Evolutionary conservation across 2,888 invertebrate species (phyloP), one percentile per base, ranked within the genome.

Genomic region (Rhopalosiphum nymphaeae): DNA sequence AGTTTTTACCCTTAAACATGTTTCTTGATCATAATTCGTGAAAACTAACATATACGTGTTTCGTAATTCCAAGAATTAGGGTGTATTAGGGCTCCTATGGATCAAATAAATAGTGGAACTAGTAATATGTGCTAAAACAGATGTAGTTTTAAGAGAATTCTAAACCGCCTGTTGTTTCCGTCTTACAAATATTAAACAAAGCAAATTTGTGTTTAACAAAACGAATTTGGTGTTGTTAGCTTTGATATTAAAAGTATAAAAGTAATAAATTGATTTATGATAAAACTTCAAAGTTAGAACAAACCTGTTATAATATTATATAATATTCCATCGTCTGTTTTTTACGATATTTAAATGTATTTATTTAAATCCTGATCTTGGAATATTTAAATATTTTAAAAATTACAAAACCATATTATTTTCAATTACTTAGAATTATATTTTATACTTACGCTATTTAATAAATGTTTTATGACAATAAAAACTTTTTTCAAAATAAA

Each of bases 81-180:
- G 86, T 91, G 42, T 86, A 13, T n/a, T 46, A 89, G 10, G 36
- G 61, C 29, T 67, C n/a, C n/a, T 42, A 61, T 67, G 29, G 29
- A n/a, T 36, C n/a, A 36, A 36, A 29, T 67, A 42, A 42, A n/a
- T 21, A 21, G 25, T 78, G 56, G 21, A 13, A 84, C n/a, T 36
- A 61, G 87, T 26, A 61, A 91, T 61, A 94, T 26, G 61, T 94
- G 67, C 85, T 29, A 61, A 94, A 91, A 86, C 86, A 94, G 46
- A 46, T 93, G 84, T 57, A 78, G n/a, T 56, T 44, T 88, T 44
- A 88, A 87, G 21, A 53, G 53, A 5, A 5, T 16, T 53, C 4
- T 21, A 53, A 21, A 53, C 21, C 21, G 53, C 21, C 53, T 53
- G 21, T 53, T 53, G 3, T 21, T 4, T 53, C 53, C 53, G 53